Evolutionary conservation across 2,888 invertebrate species (phyloP).

Genomic region (Microctonus aethiopoides): DNA sequence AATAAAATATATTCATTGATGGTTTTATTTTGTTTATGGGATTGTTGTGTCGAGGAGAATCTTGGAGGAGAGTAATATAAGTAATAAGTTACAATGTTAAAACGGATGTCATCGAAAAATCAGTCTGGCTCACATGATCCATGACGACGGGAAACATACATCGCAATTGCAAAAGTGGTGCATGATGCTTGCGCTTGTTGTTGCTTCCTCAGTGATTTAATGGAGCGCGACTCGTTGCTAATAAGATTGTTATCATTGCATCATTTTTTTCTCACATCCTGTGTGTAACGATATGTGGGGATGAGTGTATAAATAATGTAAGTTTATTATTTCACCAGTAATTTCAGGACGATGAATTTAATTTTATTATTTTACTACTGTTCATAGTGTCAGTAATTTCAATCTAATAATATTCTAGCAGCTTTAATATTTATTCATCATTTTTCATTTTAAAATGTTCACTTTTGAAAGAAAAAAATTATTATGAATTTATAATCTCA

Average conservation of each 20-base stretch:
- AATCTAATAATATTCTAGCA: too few relatives aligned
- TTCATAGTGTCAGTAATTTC: too few relatives aligned
- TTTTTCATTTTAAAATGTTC: too few relatives aligned
- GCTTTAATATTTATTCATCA: too few relatives aligned
- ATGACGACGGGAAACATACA: conserved; percentile 62
- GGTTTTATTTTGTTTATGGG: conserved; percentile 11
- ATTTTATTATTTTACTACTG: neutral
- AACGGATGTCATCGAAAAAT: conserved; percentile 61
- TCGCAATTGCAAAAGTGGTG: conserved; percentile 52
- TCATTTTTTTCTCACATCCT: conserved; percentile 28
- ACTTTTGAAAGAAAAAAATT: too few relatives aligned
- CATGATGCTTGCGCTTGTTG: conserved; percentile 29
- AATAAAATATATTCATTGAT: neutral
- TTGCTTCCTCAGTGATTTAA: conserved; percentile 29
- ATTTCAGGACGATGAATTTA: neutral
- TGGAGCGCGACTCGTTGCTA: conserved; percentile 26
- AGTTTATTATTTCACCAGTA: neutral
- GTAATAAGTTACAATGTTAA: conserved; percentile 4
- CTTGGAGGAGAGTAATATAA: too few relatives aligned
- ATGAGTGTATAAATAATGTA: neutral
- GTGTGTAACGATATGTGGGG: conserved; percentile 10
- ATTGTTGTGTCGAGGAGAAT: neutral
- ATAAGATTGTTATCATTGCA: conserved; percentile 27
- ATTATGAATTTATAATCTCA: too few relatives aligned
- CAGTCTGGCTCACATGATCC: conserved; percentile 62